phyloP scores from a whole-genome alignment of 2,888 invertebrate genomes.

The Dichetophora obliterata region DNA sequence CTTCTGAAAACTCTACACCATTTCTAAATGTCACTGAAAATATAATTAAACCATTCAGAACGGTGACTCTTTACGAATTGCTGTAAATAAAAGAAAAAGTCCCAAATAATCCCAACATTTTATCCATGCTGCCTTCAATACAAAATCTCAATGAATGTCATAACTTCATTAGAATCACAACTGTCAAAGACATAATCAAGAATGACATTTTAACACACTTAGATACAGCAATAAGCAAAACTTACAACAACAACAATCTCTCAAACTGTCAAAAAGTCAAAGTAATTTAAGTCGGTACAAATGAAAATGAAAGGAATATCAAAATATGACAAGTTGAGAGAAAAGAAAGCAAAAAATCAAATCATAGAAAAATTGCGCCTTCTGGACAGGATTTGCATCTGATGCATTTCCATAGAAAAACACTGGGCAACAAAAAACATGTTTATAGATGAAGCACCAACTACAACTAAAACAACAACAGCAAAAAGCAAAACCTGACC shows the following conservation, averaged over 20 bases:
- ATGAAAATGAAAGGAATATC: slow-evolving; percentile 54
- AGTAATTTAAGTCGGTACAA: slow-evolving; percentile 62
- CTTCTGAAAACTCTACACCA: too few relatives aligned
- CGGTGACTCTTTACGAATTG: too few relatives aligned
- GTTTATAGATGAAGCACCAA: neutral
- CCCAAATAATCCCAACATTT: neutral
- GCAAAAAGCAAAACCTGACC: too few relatives aligned
- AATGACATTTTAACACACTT: slow-evolving; percentile 43
- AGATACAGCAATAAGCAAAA: slow-evolving; percentile 26
- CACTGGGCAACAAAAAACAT: neutral
- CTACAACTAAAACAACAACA: slow-evolving; percentile 20
- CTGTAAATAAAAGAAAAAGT: too few relatives aligned
- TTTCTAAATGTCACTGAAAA: too few relatives aligned
- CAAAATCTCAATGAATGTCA: neutral
- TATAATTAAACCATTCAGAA: too few relatives aligned
- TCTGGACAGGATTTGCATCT: slow-evolving; percentile 34
- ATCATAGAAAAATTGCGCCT: slow-evolving; percentile 30
- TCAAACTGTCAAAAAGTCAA: slow-evolving; percentile 67
- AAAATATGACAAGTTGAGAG: slow-evolving; percentile 48
- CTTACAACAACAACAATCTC: slow-evolving; percentile 48
- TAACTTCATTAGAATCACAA: slow-evolving; percentile 44
- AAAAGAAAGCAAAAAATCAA: slow-evolving; percentile 3
- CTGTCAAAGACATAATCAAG: slow-evolving; percentile 47
- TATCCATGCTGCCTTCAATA: neutral
- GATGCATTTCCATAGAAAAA: slow-evolving; percentile 32